A percentile compares a stretch with the other conserved stretches of the same genome.
Conservation (phyloP, 2,797 vertebrate genomes). For the Cephalopachus bancanus region DNA sequence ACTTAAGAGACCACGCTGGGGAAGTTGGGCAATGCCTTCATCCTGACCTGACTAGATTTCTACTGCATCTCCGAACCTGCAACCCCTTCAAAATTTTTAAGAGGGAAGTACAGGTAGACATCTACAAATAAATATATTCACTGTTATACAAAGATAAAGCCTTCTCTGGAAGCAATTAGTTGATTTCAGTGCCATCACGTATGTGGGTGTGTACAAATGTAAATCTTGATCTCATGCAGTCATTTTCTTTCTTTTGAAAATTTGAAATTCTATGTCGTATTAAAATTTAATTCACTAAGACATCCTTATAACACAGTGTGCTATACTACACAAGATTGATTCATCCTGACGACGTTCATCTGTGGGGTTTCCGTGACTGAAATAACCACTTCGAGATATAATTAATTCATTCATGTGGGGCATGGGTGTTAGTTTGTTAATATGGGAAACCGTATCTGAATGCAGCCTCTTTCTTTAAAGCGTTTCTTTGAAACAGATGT, state of each 20-base stretch:
- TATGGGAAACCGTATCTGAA: slow-evolving; percentile 35
- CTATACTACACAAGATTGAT: neutral
- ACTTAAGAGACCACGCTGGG: neutral
- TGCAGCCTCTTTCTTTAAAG: slow-evolving; percentile 48
- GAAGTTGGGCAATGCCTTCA: neutral
- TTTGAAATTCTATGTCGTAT: neutral
- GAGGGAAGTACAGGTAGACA: neutral
- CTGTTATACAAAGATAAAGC: neutral
- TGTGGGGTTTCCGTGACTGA: slow-evolving; percentile 47
- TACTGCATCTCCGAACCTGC: neutral
- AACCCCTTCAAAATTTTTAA: neutral
- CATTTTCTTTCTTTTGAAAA: slow-evolving; percentile 57
- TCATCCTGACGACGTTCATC: slow-evolving; percentile 19
- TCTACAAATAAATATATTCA: neutral
- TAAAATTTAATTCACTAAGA: slow-evolving; percentile 15
- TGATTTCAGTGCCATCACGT: neutral
- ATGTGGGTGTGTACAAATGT: neutral
- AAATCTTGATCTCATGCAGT: neutral
- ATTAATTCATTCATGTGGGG: neutral
- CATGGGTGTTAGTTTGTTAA: slow-evolving; percentile 61
- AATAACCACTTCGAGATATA: slow-evolving; percentile 35
- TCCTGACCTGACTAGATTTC: neutral
- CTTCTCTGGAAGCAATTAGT: slow-evolving; percentile 9
- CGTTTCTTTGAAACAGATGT: slow-evolving; percentile 64
- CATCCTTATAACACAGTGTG: neutral